Evolutionary conservation across 2,113 vertebrate genomes (phyloP).

Genomic region (Paradoxurus hermaphroditus): DNA sequence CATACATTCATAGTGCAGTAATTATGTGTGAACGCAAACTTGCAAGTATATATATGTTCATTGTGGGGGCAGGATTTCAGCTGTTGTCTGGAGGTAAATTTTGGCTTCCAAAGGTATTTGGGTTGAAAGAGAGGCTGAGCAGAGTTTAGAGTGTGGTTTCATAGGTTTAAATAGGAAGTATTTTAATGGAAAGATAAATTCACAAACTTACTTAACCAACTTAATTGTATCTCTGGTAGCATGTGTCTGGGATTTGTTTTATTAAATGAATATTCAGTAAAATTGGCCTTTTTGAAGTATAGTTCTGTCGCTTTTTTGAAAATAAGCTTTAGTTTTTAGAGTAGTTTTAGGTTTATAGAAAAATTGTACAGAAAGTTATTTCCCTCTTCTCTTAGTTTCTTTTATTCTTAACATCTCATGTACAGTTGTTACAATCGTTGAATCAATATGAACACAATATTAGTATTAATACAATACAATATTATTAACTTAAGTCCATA

Average conservation of each 20-base stretch:
- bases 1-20: background rate
- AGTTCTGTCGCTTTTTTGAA: background rate
- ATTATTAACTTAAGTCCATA: background rate
- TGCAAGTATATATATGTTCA: background rate
- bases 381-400: background rate
- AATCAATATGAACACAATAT: background rate
- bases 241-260: background rate
- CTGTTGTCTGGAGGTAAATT: conserved; percentile 11
- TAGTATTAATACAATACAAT: background rate
- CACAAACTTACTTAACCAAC: background rate
- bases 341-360: background rate
- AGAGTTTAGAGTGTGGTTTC: background rate
- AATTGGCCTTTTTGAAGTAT: background rate
- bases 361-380: background rate
- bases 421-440: background rate
- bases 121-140: background rate
- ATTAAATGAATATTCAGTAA: background rate
- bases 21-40: background rate
- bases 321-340: background rate
- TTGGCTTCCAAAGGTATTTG: background rate
- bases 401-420: background rate
- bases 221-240: background rate
- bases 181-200: conserved; percentile 11
- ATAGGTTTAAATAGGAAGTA: background rate
- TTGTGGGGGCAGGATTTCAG: background rate